phyloP scores from a whole-genome alignment of 1,140 invertebrate species.

The Neelides sp. region DNA sequence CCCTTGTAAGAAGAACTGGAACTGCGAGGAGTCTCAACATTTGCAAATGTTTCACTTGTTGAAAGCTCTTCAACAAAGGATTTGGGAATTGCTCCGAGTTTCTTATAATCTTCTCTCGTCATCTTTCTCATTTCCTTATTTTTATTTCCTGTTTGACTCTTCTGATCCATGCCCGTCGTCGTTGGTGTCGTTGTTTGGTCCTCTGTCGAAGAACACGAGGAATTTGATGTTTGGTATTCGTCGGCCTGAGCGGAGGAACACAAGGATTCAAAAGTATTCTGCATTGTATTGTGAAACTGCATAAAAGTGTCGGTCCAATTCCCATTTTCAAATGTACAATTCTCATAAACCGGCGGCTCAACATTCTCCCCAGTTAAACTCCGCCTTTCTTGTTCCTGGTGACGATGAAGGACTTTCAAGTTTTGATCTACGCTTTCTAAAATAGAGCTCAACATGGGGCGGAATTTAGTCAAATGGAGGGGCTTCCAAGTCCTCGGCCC shows the following conservation, averaged over 20 bases:
- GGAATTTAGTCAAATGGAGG: constrained; percentile 10
- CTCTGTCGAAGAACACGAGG: constrained; percentile 3
- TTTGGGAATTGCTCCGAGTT: constrained; percentile 28
- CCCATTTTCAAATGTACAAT: no score
- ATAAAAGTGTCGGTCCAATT: constrained; percentile 23
- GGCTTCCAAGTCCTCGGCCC: constrained; percentile 12
- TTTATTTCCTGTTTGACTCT: neutral
- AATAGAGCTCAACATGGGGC: constrained; percentile 21
- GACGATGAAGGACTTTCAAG: no score
- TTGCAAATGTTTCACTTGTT: neutral
- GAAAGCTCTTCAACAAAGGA: no score
- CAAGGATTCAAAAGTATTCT: neutral
- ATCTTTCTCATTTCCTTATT: constrained; percentile 12
- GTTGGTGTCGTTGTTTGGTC: neutral
- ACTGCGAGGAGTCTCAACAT: constrained; percentile 3
- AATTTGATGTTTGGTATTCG: neutral
- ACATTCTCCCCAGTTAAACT: no score
- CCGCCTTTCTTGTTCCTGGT: no score
- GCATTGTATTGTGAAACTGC: constrained; percentile 4
- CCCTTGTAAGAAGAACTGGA: neutral
- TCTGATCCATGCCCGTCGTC: neutral
- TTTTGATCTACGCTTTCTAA: constrained; percentile 11
- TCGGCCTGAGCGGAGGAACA: neutral
- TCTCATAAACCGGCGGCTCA: no score
- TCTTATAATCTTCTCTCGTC: constrained; percentile 21